Percentiles rank a stretch among this genome's conserved stretches.
Evolutionary conservation across 2,113 vertebrate species (phyloP).

Genomic region (Malurus elegans): DNA sequence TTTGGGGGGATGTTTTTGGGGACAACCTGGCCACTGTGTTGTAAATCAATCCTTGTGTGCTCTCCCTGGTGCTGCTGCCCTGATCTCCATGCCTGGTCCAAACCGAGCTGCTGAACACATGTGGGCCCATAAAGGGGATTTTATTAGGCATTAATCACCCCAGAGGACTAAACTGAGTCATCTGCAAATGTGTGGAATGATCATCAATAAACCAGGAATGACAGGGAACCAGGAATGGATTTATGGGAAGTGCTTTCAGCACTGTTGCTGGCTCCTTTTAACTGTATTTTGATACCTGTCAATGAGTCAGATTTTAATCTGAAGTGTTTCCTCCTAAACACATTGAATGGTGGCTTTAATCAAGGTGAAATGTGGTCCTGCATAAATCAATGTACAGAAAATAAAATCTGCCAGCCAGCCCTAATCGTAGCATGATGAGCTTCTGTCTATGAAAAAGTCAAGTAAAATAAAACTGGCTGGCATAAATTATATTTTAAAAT

Average conservation of each 20-base stretch:
- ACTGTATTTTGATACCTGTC: neutral
- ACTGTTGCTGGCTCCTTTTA: neutral
- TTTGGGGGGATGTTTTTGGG: neutral
- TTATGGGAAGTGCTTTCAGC: neutral
- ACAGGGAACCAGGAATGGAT: neutral
- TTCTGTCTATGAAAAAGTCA: neutral
- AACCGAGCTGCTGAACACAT: neutral
- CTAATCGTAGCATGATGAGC: neutral
- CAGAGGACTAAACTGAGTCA: neutral
- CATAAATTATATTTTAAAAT: neutral
- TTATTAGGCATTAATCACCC: neutral
- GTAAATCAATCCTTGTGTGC: neutral
- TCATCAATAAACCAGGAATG: neutral
- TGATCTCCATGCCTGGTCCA: neutral
- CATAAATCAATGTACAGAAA: neutral
- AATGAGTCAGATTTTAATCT: constrained; percentile 17
- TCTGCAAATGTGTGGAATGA: neutral
- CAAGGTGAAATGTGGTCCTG: neutral
- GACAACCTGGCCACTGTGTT: neutral
- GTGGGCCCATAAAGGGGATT: neutral
- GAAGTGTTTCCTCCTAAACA: neutral
- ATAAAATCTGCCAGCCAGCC: neutral
- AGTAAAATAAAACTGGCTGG: neutral
- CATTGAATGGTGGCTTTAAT: neutral
- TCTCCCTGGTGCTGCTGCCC: neutral